phyloP scores from a whole-genome alignment of 1,140 invertebrate species.

The Drosophila paulistorum region DNA sequence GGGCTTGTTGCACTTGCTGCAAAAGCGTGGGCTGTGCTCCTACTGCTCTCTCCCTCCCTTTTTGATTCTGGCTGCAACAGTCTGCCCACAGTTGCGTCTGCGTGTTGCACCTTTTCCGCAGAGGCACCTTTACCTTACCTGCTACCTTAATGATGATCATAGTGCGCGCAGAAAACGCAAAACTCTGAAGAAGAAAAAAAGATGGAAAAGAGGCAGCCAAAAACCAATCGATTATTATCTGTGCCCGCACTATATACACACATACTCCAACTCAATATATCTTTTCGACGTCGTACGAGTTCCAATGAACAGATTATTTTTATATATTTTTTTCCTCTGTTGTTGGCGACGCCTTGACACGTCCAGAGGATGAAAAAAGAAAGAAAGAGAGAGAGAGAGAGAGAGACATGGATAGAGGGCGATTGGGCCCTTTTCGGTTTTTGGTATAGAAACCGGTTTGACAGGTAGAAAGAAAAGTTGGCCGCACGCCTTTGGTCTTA shows the following conservation, averaged over 20 bases:
- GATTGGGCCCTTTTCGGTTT: constrained; percentile 57
- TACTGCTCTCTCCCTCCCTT: constrained; percentile 35
- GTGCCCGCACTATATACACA: constrained; percentile 62
- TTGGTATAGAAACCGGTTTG: constrained; percentile 64
- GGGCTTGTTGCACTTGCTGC: constrained; percentile 1
- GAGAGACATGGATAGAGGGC: constrained; percentile 21
- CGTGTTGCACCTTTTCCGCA: constrained; percentile 70
- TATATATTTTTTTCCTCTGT: constrained; percentile 40
- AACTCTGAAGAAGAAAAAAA: constrained; percentile 7
- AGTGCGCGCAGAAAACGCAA: constrained; percentile 62
- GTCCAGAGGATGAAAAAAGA: constrained; percentile 55
- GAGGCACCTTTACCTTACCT: constrained; percentile 52
- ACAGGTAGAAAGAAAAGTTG: constrained; percentile 61
- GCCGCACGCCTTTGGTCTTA: constrained; percentile 60
- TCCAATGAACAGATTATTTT: constrained; percentile 75
- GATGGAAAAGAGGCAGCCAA: constrained; percentile 58
- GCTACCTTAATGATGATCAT: constrained; percentile 74
- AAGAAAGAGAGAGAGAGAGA: constrained; percentile 41
- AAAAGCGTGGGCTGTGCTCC: constrained; percentile 31
- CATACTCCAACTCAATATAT: neutral
- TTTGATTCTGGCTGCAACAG: constrained; percentile 63
- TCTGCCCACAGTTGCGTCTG: constrained; percentile 54
- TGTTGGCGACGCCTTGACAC: constrained; percentile 66
- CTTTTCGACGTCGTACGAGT: constrained; percentile 31
- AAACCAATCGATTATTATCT: constrained; percentile 80